A percentile compares a stretch with the other conserved stretches of the same genome.
Conservation (phyloP, 2,797 vertebrate genomes). For the Mus spretus region DNA sequence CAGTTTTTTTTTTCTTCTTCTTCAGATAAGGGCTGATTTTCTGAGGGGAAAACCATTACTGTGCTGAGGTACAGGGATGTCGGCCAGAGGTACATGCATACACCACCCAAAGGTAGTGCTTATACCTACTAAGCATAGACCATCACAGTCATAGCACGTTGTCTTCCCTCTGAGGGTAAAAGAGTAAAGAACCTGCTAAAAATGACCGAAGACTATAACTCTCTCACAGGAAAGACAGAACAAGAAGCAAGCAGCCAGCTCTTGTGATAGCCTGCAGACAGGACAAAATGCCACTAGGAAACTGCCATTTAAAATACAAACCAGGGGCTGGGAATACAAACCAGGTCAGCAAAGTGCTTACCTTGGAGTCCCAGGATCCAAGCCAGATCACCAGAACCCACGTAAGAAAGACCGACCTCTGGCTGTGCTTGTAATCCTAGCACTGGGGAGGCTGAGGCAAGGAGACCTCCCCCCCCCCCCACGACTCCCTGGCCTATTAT, state of each 20-base stretch:
- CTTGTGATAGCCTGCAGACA: background rate
- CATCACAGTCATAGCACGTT: constrained; percentile 18
- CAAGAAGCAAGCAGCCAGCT: background rate
- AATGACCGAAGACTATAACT: background rate
- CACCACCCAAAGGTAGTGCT: constrained; percentile 55
- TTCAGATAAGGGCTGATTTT: constrained; percentile 77
- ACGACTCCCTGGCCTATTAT: background rate
- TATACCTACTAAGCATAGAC: constrained; percentile 41
- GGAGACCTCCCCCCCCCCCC: background rate
- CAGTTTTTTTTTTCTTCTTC: background rate
- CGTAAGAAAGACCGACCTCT: background rate
- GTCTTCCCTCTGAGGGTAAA: background rate
- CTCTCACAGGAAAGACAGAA: background rate
- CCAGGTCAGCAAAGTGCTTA: background rate
- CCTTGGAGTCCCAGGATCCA: background rate
- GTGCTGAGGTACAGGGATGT: constrained; percentile 63
- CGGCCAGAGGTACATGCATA: constrained; percentile 46
- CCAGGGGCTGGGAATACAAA: background rate
- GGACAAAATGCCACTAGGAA: background rate
- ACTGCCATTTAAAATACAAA: background rate
- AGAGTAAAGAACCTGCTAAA: background rate
- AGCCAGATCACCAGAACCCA: background rate
- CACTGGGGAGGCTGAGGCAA: background rate
- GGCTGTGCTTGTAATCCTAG: background rate
- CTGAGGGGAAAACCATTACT: constrained; percentile 79